Evolutionary conservation across 2,797 vertebrate genomes (phyloP).

Genomic region (Sarcoramphus papa): DNA sequence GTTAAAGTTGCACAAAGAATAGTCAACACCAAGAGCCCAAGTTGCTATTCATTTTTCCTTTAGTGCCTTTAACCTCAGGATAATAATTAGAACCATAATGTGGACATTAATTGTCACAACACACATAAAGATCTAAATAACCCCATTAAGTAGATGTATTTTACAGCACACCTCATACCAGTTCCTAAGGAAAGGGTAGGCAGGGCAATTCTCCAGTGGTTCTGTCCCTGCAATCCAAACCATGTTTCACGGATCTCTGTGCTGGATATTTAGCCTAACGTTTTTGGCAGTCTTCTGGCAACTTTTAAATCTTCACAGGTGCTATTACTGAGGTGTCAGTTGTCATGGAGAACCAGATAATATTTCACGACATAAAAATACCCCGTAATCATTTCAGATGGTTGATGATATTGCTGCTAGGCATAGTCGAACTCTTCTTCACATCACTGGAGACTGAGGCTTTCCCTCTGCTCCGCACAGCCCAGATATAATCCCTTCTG

Average conservation of each 20-base stretch:
- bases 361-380: conserved; percentile 31
- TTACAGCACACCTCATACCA: not conserved
- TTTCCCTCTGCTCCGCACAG: not conserved
- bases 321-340: conserved; percentile 19
- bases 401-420: conserved; percentile 23
- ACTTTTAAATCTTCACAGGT: conserved; percentile 13
- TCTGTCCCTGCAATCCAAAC: not conserved
- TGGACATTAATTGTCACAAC: not conserved
- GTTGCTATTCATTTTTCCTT: not conserved
- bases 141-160: not conserved
- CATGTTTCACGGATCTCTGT: rapidly evolving
- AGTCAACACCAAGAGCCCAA: not conserved
- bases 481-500: conserved; percentile 41
- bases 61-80: not conserved
- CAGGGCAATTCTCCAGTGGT: not conserved
- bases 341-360: conserved; percentile 1
- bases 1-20: not conserved
- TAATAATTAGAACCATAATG: not conserved
- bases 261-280: not conserved
- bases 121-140: not conserved
- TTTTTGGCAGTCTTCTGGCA: not conserved
- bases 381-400: not conserved
- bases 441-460: not conserved
- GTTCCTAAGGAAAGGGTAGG: not conserved
- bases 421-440: conserved; percentile 11